These are phyloP conservation scores for Otolemur crassicaudatus DNA, from an alignment of 2,797 vertebrate species.

Conservation along the genomic window DNA sequence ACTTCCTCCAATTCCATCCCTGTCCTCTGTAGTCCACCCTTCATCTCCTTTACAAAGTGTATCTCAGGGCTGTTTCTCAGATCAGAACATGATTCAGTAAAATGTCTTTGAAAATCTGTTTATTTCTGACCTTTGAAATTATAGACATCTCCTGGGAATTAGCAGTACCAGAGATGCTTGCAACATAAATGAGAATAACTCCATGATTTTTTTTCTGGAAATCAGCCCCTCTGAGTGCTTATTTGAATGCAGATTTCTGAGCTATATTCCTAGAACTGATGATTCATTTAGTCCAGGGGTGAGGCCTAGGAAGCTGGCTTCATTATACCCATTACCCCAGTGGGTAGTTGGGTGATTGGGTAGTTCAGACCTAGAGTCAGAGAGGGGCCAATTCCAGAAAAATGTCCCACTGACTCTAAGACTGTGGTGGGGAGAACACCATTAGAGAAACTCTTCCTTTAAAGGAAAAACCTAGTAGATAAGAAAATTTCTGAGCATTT, in stretches of 20 bases:
- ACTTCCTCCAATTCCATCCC: neutral
- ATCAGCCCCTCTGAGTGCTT: neutral
- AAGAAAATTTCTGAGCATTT: neutral
- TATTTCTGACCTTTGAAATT: conserved; percentile 49
- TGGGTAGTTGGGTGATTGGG: too few species aligned
- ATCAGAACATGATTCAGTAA: conserved; percentile 30
- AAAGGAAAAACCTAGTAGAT: neutral
- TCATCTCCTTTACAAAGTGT: neutral
- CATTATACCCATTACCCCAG: neutral
- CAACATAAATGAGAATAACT: conserved; percentile 7
- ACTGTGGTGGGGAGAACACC: neutral
- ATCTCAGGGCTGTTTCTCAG: conserved; percentile 45
- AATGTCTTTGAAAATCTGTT: conserved; percentile 32
- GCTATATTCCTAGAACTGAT: neutral
- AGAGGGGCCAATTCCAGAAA: too few species aligned
- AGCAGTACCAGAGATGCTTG: neutral
- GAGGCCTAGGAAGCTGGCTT: neutral
- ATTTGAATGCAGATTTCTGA: neutral
- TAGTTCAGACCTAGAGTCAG: too few species aligned
- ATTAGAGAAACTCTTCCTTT: neutral
- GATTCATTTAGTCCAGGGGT: neutral
- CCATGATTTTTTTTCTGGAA: neutral
- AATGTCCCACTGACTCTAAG: neutral
- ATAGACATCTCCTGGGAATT: conserved; percentile 24
- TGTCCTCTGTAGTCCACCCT: neutral